Evolutionary conservation across 2,797 vertebrate genomes (phyloP).

Genomic region (Ceyx erithaca): DNA sequence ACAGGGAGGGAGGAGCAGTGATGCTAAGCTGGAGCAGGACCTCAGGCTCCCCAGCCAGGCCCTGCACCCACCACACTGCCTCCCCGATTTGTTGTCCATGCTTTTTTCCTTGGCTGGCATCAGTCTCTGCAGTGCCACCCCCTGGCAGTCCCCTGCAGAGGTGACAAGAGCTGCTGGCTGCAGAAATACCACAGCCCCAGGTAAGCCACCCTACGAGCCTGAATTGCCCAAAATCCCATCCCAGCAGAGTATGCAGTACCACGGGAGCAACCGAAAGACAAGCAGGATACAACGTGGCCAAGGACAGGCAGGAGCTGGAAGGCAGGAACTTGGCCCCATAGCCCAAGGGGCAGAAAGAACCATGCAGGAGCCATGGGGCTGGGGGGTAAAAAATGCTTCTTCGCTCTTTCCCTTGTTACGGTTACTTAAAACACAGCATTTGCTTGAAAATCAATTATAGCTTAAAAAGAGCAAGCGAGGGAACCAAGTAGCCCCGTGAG

Average conservation of each 20-base stretch:
- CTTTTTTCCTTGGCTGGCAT: constrained; percentile 13
- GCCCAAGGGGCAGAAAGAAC: not conserved
- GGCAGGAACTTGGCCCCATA: not conserved
- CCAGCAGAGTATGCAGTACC: rapidly evolving
- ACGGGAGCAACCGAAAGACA: rapidly evolving
- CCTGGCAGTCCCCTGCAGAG: constrained; percentile 51
- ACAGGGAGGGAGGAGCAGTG: not conserved
- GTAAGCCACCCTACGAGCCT: not conserved
- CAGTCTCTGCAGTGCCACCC: constrained; percentile 63
- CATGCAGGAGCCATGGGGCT: not conserved
- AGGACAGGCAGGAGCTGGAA: not conserved
- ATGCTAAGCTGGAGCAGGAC: rapidly evolving
- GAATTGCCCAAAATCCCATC: not conserved
- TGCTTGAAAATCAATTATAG: not conserved
- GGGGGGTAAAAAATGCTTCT: not conserved
- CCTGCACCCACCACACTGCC: not conserved
- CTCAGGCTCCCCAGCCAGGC: not conserved
- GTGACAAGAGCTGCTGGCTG: not conserved
- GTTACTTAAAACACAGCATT: not conserved
- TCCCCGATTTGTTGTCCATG: rapidly evolving
- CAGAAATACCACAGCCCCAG: not conserved
- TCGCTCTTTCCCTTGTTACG: not conserved
- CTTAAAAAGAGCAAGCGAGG: not conserved
- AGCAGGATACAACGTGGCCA: not conserved
- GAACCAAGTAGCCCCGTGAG: not conserved